phyloP scores from a whole-genome alignment of 2,113 vertebrate genomes.

The Cebidichthys violaceus region DNA sequence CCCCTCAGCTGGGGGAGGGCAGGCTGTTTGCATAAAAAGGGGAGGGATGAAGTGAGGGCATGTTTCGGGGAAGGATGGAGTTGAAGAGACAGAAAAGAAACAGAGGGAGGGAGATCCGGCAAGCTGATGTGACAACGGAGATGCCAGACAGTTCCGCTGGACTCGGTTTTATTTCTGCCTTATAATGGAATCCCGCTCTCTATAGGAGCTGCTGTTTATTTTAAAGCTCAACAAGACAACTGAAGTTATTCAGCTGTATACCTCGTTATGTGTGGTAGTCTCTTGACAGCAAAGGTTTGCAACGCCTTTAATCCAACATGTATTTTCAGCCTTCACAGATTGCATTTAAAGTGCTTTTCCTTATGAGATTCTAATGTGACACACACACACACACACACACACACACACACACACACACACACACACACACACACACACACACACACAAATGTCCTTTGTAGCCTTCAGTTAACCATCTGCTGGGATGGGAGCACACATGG shows the following conservation, averaged over 20 bases:
- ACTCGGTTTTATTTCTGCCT: not conserved
- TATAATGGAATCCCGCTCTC: conserved; percentile 36
- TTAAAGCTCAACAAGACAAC: not conserved
- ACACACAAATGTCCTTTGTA: conserved; percentile 40
- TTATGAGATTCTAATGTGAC: conserved; percentile 19
- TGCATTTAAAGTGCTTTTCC: conserved; percentile 34
- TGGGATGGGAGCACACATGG: conserved; percentile 51
- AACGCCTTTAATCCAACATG: not conserved
- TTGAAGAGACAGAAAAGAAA: conserved; percentile 8
- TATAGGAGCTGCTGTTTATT: conserved; percentile 2
- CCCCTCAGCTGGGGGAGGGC: conserved; percentile 34
- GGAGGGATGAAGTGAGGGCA: not conserved
- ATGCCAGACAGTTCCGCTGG: conserved; percentile 10
- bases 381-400: no score
- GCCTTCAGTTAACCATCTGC: conserved; percentile 73
- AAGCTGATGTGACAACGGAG: conserved; percentile 30
- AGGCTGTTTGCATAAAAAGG: conserved; percentile 40
- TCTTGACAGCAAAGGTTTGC: conserved; percentile 9
- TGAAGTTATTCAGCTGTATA: not conserved
- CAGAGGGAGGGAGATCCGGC: conserved; percentile 6
- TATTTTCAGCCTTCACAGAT: conserved; percentile 32
- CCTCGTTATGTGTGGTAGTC: conserved; percentile 7
- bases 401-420: not conserved
- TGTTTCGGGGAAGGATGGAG: not conserved
- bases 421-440: not conserved